Evolutionary conservation across 2,888 invertebrate genomes (phyloP).

Genomic region (Gibbula magus): DNA sequence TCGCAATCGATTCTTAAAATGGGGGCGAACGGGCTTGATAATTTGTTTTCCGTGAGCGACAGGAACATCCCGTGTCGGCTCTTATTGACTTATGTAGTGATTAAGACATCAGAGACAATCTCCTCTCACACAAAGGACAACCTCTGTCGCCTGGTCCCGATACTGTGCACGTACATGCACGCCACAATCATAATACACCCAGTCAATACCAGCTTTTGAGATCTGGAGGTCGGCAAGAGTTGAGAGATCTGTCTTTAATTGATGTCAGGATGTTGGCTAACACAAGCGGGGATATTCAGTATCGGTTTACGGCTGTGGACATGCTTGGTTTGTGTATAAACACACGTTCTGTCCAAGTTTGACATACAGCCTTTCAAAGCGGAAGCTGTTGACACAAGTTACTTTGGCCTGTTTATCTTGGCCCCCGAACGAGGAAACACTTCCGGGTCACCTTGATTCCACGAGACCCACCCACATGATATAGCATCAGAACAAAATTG

Average conservation of each 20-base stretch:
- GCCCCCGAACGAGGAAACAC: no score
- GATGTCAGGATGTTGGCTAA: no score
- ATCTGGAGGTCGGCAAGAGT: background rate
- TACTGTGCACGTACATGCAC: background rate
- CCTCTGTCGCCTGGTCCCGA: background rate
- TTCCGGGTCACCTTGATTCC: no score
- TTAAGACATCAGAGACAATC: background rate
- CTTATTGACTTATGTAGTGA: slow-evolving; percentile 16
- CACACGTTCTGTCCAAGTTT: background rate
- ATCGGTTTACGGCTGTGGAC: background rate
- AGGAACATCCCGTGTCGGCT: background rate
- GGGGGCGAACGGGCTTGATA: slow-evolving; percentile 8
- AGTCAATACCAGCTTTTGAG: background rate
- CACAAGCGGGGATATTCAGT: background rate
- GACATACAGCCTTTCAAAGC: slow-evolving; percentile 2
- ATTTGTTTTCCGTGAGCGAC: slow-evolving; percentile 20
- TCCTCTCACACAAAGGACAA: background rate
- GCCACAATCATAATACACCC: background rate
- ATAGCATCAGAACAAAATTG: no score
- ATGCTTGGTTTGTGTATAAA: background rate
- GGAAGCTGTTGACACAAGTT: slow-evolving; percentile 3
- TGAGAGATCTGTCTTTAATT: no score
- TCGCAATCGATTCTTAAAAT: slow-evolving; percentile 17
- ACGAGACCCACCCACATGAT: no score
- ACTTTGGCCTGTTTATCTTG: background rate